A percentile compares a stretch with the other conserved stretches of the same genome.
phyloP scores from a whole-genome alignment of 2,113 vertebrate genomes.

The Eolophus roseicapilla region DNA sequence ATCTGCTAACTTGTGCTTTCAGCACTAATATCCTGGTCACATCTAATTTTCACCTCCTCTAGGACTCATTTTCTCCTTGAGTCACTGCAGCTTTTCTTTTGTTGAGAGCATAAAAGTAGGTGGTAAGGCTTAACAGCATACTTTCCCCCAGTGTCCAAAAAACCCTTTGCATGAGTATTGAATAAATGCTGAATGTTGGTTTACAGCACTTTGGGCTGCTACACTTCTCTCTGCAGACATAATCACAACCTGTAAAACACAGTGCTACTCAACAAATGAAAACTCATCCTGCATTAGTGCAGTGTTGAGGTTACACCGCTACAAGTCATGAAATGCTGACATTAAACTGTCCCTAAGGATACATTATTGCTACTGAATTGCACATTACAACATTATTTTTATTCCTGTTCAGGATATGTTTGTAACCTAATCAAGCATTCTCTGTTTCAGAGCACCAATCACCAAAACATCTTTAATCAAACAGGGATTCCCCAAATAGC shows the following conservation, averaged over 20 bases:
- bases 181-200: not conserved
- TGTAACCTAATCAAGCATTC: not conserved
- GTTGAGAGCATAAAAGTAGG: not conserved
- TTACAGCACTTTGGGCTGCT: not conserved
- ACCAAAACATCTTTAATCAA: not conserved
- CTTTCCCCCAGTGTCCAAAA: not conserved
- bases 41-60: not conserved
- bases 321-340: not conserved
- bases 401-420: not conserved
- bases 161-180: not conserved
- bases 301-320: not conserved
- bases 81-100: not conserved
- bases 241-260: not conserved
- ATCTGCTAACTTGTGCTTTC: not conserved
- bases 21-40: not conserved
- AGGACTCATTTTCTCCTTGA: not conserved
- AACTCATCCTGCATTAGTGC: not conserved
- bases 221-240: not conserved
- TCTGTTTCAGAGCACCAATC: not conserved
- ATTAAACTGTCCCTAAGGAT: not conserved
- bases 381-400: not conserved
- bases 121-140: not conserved
- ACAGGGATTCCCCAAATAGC: not conserved
- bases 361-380: not conserved
- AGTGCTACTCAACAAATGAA: not conserved